A percentile compares a stretch with the other conserved stretches of the same genome.
Conservation (phyloP, 2,113 vertebrate genomes). For the Esox niger region DNA sequence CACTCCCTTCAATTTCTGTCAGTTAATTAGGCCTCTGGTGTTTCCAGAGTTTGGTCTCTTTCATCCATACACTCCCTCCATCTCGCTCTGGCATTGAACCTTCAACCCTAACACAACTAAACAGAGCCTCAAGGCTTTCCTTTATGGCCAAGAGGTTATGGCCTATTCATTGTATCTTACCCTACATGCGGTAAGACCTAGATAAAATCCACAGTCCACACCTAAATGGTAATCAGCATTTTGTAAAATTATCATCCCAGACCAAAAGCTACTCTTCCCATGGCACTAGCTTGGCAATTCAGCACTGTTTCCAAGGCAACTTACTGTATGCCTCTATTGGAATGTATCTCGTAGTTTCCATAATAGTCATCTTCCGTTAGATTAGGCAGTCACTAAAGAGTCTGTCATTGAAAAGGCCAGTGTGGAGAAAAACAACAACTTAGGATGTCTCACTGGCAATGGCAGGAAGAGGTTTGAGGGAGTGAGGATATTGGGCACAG, state of each 20-base stretch:
- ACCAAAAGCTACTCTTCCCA: slow-evolving; percentile 35
- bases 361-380: slow-evolving; percentile 44
- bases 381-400: slow-evolving; percentile 43
- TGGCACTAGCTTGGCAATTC: slow-evolving; percentile 54
- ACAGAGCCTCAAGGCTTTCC: no score
- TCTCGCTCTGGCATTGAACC: neutral
- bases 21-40: slow-evolving; percentile 11
- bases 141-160: no score
- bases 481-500: slow-evolving; percentile 52
- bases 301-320: slow-evolving; percentile 48
- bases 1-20: slow-evolving; percentile 23
- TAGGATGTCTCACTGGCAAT: slow-evolving; percentile 15
- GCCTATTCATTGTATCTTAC: neutral
- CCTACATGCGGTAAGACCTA: neutral
- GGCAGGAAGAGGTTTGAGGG: slow-evolving; percentile 22
- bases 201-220: slow-evolving; percentile 11
- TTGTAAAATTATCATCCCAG: slow-evolving; percentile 12
- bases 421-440: slow-evolving; percentile 14
- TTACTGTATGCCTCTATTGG: slow-evolving; percentile 45
- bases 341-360: slow-evolving; percentile 57
- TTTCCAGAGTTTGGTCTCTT: slow-evolving; percentile 22
- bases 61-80: slow-evolving; percentile 4
- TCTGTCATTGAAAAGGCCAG: slow-evolving; percentile 15
- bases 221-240: slow-evolving; percentile 15
- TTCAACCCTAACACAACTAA: neutral